These are phyloP conservation scores for Pristiophorus japonicus DNA, from an alignment of 2,113 vertebrate genomes.

Conservation along the genomic window DNA sequence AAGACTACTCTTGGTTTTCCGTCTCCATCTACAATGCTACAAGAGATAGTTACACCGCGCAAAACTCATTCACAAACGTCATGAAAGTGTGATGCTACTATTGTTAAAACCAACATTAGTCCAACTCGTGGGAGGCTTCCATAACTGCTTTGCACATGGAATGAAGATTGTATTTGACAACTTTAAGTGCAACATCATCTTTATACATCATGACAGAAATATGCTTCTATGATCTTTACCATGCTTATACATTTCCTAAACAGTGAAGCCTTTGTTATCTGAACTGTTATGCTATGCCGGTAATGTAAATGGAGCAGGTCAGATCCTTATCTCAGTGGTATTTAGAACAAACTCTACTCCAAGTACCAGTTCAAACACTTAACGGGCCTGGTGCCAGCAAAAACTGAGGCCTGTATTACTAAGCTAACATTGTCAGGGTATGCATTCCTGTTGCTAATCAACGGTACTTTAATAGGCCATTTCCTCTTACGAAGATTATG, in stretches of 20 bases:
- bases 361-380: background rate
- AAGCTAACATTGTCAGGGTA: background rate
- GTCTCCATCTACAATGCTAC: background rate
- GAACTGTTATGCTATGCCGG: background rate
- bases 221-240: background rate
- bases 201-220: background rate
- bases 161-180: background rate
- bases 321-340: background rate
- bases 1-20: background rate
- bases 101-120: background rate
- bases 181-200: background rate
- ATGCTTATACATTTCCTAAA: background rate
- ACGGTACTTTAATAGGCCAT: background rate
- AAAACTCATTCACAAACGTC: background rate
- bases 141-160: background rate
- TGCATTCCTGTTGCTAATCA: background rate
- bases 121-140: background rate
- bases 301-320: slow-evolving; percentile 17
- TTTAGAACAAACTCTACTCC: background rate
- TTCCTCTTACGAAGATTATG: background rate
- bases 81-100: background rate
- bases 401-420: background rate
- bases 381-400: background rate
- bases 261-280: background rate
- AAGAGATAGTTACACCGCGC: background rate